These are phyloP conservation scores for Leucophora obtusa DNA, from an alignment of 2,888 invertebrate genomes.

Conservation along the genomic window DNA sequence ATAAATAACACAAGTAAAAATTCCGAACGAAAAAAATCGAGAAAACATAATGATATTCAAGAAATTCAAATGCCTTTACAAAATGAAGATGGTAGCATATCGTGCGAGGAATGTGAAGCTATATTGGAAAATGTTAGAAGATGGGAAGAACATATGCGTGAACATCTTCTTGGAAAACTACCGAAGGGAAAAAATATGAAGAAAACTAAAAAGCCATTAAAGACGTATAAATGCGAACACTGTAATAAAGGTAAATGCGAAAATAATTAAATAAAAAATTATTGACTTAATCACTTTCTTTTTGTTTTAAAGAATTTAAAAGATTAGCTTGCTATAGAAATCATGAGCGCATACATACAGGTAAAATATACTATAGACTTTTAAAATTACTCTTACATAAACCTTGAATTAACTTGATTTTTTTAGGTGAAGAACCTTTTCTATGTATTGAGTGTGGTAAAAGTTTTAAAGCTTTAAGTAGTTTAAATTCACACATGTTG, in stretches of 20 bases:
- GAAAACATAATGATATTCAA: not conserved
- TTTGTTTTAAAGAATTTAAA: not conserved
- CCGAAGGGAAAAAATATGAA: not conserved
- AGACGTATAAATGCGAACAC: constrained; percentile 19
- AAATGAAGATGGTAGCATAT: constrained; percentile 4
- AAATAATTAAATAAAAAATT: not conserved
- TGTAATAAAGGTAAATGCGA: constrained; percentile 11
- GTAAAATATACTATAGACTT: not conserved
- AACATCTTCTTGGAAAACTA: constrained; percentile 1
- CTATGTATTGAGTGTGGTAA: constrained; percentile 3
- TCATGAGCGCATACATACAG: not conserved
- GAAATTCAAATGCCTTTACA: not conserved
- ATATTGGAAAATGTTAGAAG: not conserved
- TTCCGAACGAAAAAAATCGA: not conserved
- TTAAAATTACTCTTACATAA: not conserved
- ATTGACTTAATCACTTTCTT: not conserved
- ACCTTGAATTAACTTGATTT: not conserved
- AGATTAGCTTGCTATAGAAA: too few species aligned
- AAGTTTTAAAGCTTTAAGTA: not conserved
- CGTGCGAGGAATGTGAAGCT: constrained; percentile 2
- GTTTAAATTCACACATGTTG: not conserved
- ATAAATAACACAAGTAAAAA: not conserved
- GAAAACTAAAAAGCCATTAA: not conserved
- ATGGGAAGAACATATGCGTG: constrained; percentile 12
- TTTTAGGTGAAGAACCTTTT: constrained; percentile 2